Conservation (phyloP, 2,888 invertebrate genomes). For the Nomada goodeniana region DNA sequence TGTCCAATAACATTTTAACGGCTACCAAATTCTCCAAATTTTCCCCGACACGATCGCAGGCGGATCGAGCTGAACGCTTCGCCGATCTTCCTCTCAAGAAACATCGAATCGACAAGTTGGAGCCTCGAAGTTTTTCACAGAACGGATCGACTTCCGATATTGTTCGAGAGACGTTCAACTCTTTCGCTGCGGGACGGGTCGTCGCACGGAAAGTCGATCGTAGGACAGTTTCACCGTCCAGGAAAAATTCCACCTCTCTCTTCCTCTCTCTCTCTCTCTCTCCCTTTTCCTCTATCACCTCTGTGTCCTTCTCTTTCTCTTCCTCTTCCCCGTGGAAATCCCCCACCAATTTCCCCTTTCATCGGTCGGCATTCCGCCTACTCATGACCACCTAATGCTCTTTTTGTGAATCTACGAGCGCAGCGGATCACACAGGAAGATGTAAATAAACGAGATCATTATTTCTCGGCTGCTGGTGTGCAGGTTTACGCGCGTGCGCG, state of each 20-base stretch:
- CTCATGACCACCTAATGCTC: slow-evolving; percentile 32
- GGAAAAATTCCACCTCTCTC: slow-evolving; percentile 62
- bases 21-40: neutral
- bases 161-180: slow-evolving; percentile 7
- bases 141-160: slow-evolving; percentile 2
- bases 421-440: slow-evolving; percentile 7
- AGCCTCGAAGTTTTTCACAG: neutral
- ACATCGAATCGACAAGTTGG: neutral
- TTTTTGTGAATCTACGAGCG: slow-evolving; percentile 29
- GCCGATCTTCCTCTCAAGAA: neutral
- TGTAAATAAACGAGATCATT: slow-evolving; percentile 38
- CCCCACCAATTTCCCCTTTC: slow-evolving; percentile 55
- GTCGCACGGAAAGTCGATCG: slow-evolving; percentile 72
- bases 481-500: neutral
- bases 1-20: too few relatives aligned
- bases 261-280: slow-evolving; percentile 17
- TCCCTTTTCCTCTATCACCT: too few relatives aligned
- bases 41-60: neutral
- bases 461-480: slow-evolving; percentile 4
- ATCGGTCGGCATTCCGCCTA: slow-evolving; percentile 41
- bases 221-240: slow-evolving; percentile 64
- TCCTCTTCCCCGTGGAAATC: slow-evolving; percentile 2
- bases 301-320: too few relatives aligned
- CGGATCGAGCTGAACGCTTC: too few relatives aligned
- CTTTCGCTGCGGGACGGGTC: slow-evolving; percentile 49